Base-by-base conservation (phyloP, 2,888 invertebrate species). In the Drosophila birchii region DNA sequence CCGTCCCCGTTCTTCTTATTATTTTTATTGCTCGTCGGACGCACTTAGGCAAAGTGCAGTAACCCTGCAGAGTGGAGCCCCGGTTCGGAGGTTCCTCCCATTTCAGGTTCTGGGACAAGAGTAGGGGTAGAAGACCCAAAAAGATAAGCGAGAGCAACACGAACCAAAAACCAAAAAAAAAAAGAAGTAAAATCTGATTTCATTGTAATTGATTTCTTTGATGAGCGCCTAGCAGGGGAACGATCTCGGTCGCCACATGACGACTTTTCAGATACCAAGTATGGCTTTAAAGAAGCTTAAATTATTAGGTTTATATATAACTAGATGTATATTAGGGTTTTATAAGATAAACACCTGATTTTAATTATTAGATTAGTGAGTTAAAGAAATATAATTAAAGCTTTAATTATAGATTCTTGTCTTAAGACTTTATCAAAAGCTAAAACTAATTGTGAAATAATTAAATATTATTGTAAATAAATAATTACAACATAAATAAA, bases 11-110 rank as follows among this genome's bases (percentile, higher is more conserved):
- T 36, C 58, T 29, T 49, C 64, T 55, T 64, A 64, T 64, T 68
- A 47, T 69, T 69, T 67, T 67, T 67, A 67, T 67, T 68, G 67
- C 67, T 53, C 60, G 70, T 71, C 71, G 67, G 67, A 67, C 67
- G 67, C 69, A 67, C 70, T 70, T 67, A 69, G 67, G 45, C 55
- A 67, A 59, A 70, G 71, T 67, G 67, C 67, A 67, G 69, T 69
- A 69, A 69, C 71, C 69, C 69, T 67, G 68, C 20, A 20, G 51
- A 29, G 29, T 29, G 8, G 29, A 29, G 26, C 34, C 51, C 51
- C 34, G 5, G 20, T 5, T 32, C 18, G 49, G 34, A 1, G 32
- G 20, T 11, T 36, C 36, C 51, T 36, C 51, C 51, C 36, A 53
- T 53, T 53, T 36, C 51, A 51, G 34, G 51, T 16, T 34, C 51